Percentiles rank a stretch among this genome's conserved stretches.
Evolutionary conservation across 2,113 vertebrate genomes (phyloP).

Genomic region (Ophiodon elongatus): DNA sequence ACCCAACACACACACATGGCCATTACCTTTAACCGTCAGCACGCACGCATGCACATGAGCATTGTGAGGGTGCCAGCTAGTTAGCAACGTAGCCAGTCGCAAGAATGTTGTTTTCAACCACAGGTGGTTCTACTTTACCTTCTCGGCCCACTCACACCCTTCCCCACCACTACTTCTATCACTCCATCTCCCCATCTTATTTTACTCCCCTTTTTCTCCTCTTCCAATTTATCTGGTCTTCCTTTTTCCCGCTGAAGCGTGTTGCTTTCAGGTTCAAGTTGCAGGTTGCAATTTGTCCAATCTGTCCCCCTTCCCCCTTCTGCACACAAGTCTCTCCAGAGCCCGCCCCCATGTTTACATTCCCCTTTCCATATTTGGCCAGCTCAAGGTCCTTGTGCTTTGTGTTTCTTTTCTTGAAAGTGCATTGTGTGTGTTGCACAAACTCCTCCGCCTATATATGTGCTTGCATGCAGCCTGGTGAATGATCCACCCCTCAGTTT

Average conservation of each 20-base stretch:
- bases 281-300: conserved; percentile 71
- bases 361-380: conserved; percentile 84
- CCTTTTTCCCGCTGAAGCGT: not conserved
- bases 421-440: conserved; percentile 38
- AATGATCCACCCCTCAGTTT: conserved; percentile 66
- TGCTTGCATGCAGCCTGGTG: conserved; percentile 28
- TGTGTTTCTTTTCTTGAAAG: conserved; percentile 52
- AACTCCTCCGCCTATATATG: conserved; percentile 49
- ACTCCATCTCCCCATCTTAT: conserved; percentile 42
- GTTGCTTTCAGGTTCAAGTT: conserved; percentile 78
- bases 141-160: not conserved
- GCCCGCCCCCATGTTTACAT: conserved; percentile 88
- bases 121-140: conserved; percentile 72
- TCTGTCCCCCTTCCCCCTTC: conserved; percentile 52
- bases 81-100: conserved; percentile 30
- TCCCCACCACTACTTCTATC: conserved; percentile 6
- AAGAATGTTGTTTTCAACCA: conserved; percentile 75
- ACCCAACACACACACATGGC: conserved; percentile 22
- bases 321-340: conserved; percentile 55
- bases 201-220: not conserved
- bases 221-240: conserved; percentile 27
- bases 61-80: conserved; percentile 58
- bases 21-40: conserved; percentile 41
- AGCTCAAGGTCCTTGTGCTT: conserved; percentile 74
- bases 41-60: conserved; percentile 48